Evolutionary conservation across 2,888 invertebrate genomes (phyloP).

Genomic region (Tryphoninae sp.): DNA sequence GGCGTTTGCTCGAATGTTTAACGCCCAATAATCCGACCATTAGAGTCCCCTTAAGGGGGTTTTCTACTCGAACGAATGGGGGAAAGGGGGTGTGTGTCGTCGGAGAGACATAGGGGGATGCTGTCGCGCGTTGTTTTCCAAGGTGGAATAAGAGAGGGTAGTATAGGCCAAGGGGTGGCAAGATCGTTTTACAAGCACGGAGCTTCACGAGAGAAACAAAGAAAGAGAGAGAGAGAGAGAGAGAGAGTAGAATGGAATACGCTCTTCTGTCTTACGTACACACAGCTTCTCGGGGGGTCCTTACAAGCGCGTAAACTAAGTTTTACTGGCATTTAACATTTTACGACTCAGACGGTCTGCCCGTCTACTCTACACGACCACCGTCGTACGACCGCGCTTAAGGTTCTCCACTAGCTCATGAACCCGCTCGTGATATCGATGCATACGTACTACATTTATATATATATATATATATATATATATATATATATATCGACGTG

Average conservation of each 20-base stretch:
- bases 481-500: conserved; percentile 25
- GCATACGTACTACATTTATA: background rate
- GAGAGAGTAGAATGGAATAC: background rate
- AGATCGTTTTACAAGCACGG: background rate
- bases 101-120: conserved; percentile 50
- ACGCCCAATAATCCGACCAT: conserved; percentile 78
- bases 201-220: background rate
- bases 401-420: conserved; percentile 49
- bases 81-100: conserved; percentile 59
- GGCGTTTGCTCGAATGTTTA: conserved; percentile 68
- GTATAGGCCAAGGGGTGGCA: background rate
- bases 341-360: conserved; percentile 79
- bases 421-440: conserved; percentile 43
- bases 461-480: background rate
- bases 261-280: conserved; percentile 22
- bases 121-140: conserved; percentile 20
- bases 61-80: conserved; percentile 59
- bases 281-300: conserved; percentile 76
- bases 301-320: conserved; percentile 81
- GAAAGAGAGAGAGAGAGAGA: background rate
- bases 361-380: conserved; percentile 63
- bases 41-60: conserved; percentile 72
- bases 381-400: conserved; percentile 48
- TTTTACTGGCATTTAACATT: conserved; percentile 81
- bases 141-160: background rate